A percentile compares a stretch with the other conserved stretches of the same genome.
These are phyloP conservation scores for Rhabdomys dilectus DNA, from an alignment of 2,113 vertebrate genomes.

Conservation along the genomic window DNA sequence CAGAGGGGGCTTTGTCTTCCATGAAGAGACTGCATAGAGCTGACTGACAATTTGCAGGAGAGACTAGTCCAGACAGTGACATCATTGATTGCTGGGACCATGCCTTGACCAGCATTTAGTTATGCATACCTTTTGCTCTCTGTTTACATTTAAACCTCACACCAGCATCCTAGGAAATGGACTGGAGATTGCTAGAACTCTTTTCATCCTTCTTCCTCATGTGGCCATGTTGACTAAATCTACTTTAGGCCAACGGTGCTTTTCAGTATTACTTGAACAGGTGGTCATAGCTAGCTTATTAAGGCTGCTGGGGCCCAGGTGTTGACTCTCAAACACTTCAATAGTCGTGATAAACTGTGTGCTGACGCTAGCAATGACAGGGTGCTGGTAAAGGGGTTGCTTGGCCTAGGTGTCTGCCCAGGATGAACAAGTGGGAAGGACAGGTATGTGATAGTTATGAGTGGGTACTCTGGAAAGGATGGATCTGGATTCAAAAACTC, in stretches of 20 bases:
- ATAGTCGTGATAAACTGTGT: rapidly evolving
- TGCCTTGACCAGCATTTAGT: background rate
- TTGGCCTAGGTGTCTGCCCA: background rate
- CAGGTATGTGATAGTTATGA: rapidly evolving
- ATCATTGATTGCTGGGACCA: too few species aligned
- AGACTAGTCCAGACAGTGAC: background rate
- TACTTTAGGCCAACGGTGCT: background rate
- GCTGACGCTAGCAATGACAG: too few species aligned
- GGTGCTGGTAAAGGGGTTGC: background rate
- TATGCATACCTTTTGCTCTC: background rate
- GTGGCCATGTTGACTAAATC: background rate
- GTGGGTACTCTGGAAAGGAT: background rate
- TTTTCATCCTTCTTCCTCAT: background rate
- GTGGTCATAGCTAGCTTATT: background rate
- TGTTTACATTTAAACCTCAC: background rate
- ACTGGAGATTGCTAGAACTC: background rate
- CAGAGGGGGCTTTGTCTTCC: background rate
- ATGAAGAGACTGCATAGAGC: background rate
- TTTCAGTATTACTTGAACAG: background rate
- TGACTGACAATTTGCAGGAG: background rate
- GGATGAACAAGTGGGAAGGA: rapidly evolving
- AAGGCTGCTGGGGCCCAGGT: background rate
- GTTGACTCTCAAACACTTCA: background rate
- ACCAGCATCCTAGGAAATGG: background rate
- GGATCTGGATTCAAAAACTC: background rate